Evolutionary conservation across 2,888 invertebrate genomes (phyloP).

Genomic region (Tinea semifulvella): DNA sequence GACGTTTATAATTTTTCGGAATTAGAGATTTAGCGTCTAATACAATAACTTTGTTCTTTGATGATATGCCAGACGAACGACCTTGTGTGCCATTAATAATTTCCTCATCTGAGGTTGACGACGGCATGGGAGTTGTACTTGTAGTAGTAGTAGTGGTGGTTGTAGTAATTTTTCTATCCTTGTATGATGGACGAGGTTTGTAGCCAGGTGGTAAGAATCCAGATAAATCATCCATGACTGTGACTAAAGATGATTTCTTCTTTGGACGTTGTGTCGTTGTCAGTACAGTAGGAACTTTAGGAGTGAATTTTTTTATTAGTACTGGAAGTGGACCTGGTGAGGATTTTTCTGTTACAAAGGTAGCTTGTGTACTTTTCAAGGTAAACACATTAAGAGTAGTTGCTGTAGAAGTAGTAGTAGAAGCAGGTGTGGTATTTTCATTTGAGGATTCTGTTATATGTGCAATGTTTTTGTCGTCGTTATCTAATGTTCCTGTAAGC

Average conservation of each 20-base stretch:
- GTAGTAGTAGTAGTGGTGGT: constrained; percentile 37
- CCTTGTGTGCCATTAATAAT: constrained; percentile 51
- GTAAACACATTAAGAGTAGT: constrained; percentile 54
- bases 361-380: constrained; percentile 55
- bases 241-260: constrained; percentile 50
- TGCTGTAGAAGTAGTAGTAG: constrained; percentile 34
- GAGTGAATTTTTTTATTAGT: constrained; percentile 73
- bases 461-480: constrained; percentile 73
- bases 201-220: constrained; percentile 72
- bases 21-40: constrained; percentile 62
- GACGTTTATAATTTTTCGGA: constrained; percentile 64
- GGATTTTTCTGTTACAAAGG: constrained; percentile 58
- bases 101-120: constrained; percentile 28
- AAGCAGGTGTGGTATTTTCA: constrained; percentile 30
- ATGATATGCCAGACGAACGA: constrained; percentile 60
- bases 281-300: constrained; percentile 37
- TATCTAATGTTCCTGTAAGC: constrained; percentile 75
- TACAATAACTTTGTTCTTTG: constrained; percentile 66
- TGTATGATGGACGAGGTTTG: constrained; percentile 59
- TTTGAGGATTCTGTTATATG: constrained; percentile 67
- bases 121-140: constrained; percentile 22
- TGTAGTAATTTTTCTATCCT: constrained; percentile 63
- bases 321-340: constrained; percentile 69
- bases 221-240: constrained; percentile 68
- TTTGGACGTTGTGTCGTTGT: constrained; percentile 51